Base-by-base conservation (phyloP, 2,113 vertebrate genomes). In the Sterrhoptilus dennistouni region DNA sequence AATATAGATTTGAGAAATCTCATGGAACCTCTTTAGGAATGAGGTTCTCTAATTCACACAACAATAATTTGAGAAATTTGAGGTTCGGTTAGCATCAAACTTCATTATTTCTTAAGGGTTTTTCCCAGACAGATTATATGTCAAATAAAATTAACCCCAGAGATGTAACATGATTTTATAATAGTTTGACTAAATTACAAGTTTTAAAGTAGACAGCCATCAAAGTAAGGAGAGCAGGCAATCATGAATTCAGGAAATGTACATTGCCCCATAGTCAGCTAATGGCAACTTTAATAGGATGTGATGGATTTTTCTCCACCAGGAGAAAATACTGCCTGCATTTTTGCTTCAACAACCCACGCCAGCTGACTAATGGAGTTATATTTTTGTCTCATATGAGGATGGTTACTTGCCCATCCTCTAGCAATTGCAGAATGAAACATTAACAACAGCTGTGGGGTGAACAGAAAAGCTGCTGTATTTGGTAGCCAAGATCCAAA, bases 331-430 rank as follows among this genome's bases (percentile, higher is more conserved):
- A 95, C 95, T 96, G 96, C 89, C 94, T 96, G 90, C 64, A 95
- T 95, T 97, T 97, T 92, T 97, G 92, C 92, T 95, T 95, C 95
- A 91, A 84, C 96, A 96, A 86, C 97, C 96, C 94, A 97, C 90
- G 87, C 93, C 92, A 94, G 95, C 95, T 97, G 97, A 97, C 97
- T 97, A 97, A 97, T 95, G 86, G 93, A 97, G 95, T 94, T 96
- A 95, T 96, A 97, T 97, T 97, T 97, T 96, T 96, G 94, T 96
- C 94, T 96, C 16, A 0, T 70, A 91, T 64, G 76, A 96, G 87
- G 83, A 95, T 4, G 22, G 94, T 94, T 94, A 90, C 95, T 96
- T 82, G 90, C 93, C 95, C 83, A 92, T 93, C 90, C 81, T 93
- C 89, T 96, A 87, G 83, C 96, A 96, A 80, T 94, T 92, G 86